Base-by-base conservation (phyloP, 2,113 vertebrate genomes). In the Grus americana region DNA sequence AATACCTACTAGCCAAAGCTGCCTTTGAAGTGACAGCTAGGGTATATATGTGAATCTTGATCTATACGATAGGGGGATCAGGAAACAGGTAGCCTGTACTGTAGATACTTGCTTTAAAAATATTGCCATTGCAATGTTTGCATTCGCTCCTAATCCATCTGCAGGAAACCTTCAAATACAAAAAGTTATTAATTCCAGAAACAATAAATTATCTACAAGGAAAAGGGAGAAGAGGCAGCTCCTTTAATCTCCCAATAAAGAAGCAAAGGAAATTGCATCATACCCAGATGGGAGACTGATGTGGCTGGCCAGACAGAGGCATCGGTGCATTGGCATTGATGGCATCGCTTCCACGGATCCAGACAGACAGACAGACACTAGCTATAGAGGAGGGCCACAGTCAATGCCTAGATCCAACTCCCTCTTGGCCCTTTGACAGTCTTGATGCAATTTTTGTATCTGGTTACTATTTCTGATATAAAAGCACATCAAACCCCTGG, bases 251-350 rank as follows among this genome's bases (percentile, higher is more conserved):
- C 90, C 44, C 84, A 96, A 32, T 46, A 79, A 92, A 90, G 93
- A 90, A 81, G 68, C 47, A 88, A 76, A 94, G 95, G 89, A 96
- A 97, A 95, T 94, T 96, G 82, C 88, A 67, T 93, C 96, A 96
- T 79, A 50, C 42, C 63, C 90, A 92, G 88, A 91, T 90, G 95
- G 86, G 50, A 92, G 79, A 46, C 68, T 5, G 83, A 81, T 46
- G 75, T 61, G 79, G 79, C 79, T 70, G 92, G 85, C 73, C 83
- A 87, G 86, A 54, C 63, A 78, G 79, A 36, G 52, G 58, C 52
- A 88, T 80, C 7, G 4, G 55, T 61, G 68, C 1, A 0, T 2
- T 94, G 87, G 76, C 87, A 92, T 30, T 54, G 65, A 58, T 55
- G 82, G 42, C 49, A 76, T 47, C 30, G 2, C 81, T 92, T 59